Base-by-base conservation (phyloP, 2,113 vertebrate genomes). In the Cromileptes altivelis region DNA sequence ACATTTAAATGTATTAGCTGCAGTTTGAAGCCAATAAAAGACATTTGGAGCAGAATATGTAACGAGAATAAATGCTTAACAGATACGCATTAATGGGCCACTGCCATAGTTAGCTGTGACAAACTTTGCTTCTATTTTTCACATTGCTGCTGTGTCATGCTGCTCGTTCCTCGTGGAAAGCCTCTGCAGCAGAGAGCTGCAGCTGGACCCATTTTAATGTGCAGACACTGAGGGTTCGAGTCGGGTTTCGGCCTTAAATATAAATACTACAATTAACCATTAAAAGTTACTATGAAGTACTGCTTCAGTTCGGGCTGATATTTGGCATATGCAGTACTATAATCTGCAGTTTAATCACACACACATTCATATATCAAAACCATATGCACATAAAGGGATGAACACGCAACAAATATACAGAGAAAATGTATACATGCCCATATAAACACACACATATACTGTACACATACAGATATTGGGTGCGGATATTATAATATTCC, bases 141-240 rank as follows among this genome's bases (percentile, higher is more conserved):
- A 84, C 67, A 73, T 74, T 81, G 72, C 69, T 91, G 89, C 90
- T 89, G 86, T 85, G 91, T 93, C 91, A 91, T 87, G 87, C 89
- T 88, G 81, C 77, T 87, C 37, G 77, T 82, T 84, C 81, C 75
- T 78, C 6, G n/a, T 75, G 47, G 84, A 81, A 76, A 87, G 77
- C 40, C 82, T 89, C 81, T 89, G 89, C 88, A 92, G 91, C 42
- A 81, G 23, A 55, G 23, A 76, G 69, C 72, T 88, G 88, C 87
- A 91, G 82, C 74, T 82, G 81, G 70, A 78, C 62, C 25, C 21
- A 0, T 57, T 73, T 81, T 84, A 25, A 63, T 57, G 61, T 63
- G 47, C 61, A n/a, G 33, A 37, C 13, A 63, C 25, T 65, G 57
- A 80, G 52, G 72, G 76, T 75, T 70, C 11, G 45, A 77, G 50